Conservation (phyloP, 2,888 invertebrate genomes). For the Drosophila borborema region DNA sequence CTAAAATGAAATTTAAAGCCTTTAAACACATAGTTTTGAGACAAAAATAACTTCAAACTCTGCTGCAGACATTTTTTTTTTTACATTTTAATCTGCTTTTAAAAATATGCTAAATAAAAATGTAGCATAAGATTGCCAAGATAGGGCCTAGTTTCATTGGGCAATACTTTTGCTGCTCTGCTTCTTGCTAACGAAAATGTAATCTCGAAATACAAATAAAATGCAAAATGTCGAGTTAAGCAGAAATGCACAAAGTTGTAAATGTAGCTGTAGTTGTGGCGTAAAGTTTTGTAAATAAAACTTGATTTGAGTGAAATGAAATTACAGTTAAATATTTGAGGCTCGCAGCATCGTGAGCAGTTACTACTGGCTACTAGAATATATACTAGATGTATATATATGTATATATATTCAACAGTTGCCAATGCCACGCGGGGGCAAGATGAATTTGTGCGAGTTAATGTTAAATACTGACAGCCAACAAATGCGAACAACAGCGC, state of each 20-base stretch:
- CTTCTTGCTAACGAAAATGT: not conserved
- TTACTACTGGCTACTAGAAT: not conserved
- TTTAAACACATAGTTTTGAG: no score
- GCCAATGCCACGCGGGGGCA: not conserved
- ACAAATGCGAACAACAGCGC: slow-evolving; percentile 9
- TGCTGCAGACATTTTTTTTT: not conserved
- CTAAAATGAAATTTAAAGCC: not conserved
- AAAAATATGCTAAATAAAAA: not conserved
- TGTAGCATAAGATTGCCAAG: not conserved
- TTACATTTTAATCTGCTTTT: not conserved
- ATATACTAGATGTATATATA: not conserved
- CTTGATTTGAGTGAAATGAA: slow-evolving; percentile 5
- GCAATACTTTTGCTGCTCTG: not conserved
- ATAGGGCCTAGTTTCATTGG: not conserved
- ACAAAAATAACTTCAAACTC: not conserved
- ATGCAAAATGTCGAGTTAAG: not conserved
- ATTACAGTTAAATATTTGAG: slow-evolving; percentile 15
- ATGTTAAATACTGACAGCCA: slow-evolving; percentile 7
- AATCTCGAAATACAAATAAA: slow-evolving; percentile 1
- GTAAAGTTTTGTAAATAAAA: slow-evolving; percentile 8
- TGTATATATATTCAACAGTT: slow-evolving; percentile 1
- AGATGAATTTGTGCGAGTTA: not conserved
- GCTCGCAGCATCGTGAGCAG: slow-evolving; percentile 5
- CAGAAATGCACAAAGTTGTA: not conserved
- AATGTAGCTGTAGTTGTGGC: not conserved